Percentiles rank a stretch among this genome's conserved stretches.
Evolutionary conservation across 2,888 invertebrate species (phyloP).

Genomic region (Ecliptopera silaceata): DNA sequence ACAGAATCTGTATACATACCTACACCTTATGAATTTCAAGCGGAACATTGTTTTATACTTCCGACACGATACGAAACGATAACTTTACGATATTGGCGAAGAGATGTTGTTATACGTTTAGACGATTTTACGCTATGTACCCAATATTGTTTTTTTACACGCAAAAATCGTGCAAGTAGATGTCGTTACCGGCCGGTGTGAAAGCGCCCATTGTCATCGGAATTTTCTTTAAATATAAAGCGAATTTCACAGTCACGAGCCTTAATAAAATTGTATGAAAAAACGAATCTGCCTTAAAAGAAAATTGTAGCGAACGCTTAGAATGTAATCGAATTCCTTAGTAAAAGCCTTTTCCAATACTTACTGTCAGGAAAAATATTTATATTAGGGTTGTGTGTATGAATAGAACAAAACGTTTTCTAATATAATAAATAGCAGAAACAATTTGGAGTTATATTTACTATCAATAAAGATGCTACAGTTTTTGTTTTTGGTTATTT

Average conservation of each 20-base stretch:
- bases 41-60: too few species aligned
- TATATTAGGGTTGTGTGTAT: conserved; percentile 44
- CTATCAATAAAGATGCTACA: too few species aligned
- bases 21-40: conserved; percentile 19
- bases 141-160: too few species aligned
- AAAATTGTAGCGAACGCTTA: conserved; percentile 46
- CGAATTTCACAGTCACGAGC: conserved; percentile 34
- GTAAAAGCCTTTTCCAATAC: conserved; percentile 49
- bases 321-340: conserved; percentile 54
- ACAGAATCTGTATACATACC: too few species aligned
- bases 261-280: conserved; percentile 46
- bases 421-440: conserved; percentile 14
- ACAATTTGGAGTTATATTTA: not conserved
- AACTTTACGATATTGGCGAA: too few species aligned
- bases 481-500: too few species aligned
- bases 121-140: too few species aligned
- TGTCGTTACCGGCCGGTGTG: too few species aligned
- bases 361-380: conserved; percentile 57
- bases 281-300: conserved; percentile 43
- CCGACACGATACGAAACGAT: too few species aligned
- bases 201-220: conserved; percentile 11
- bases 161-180: too few species aligned
- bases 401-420: conserved; percentile 46
- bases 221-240: conserved; percentile 30
- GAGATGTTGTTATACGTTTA: too few species aligned